Evolutionary conservation across 2,888 invertebrate genomes (phyloP).

Genomic region (Conistra vaccinii): DNA sequence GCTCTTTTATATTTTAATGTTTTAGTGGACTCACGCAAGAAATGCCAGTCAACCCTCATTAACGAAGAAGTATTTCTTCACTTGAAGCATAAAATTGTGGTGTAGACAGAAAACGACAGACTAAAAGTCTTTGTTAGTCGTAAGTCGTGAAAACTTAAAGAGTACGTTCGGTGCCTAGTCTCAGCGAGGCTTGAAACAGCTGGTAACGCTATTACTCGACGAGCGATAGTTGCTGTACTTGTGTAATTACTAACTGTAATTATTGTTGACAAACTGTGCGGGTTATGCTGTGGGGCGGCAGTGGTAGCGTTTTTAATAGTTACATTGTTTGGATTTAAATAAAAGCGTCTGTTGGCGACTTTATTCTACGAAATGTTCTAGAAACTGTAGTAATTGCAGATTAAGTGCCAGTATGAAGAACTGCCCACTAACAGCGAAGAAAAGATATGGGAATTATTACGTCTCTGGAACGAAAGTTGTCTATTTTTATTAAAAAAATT

Average conservation of each 20-base stretch:
- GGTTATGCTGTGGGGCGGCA: slow-evolving; percentile 49
- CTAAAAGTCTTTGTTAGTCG: background rate
- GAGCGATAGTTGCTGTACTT: slow-evolving; percentile 67
- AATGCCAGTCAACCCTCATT: slow-evolving; percentile 1
- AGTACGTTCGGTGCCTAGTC: background rate
- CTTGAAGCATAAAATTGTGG: background rate
- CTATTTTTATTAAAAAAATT: background rate
- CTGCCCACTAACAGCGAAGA: background rate
- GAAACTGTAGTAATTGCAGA: background rate
- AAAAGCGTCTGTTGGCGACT: background rate
- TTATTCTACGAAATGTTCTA: background rate
- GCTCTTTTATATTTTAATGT: background rate
- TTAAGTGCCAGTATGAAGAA: background rate
- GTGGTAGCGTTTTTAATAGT: slow-evolving; percentile 4
- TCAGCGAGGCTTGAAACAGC: slow-evolving; percentile 42
- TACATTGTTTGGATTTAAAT: background rate
- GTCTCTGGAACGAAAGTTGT: background rate
- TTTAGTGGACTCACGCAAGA: background rate
- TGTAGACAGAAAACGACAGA: background rate
- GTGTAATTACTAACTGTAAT: slow-evolving; percentile 72
- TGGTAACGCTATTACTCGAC: slow-evolving; percentile 64
- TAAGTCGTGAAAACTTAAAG: slow-evolving; percentile 17
- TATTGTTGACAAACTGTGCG: slow-evolving; percentile 75
- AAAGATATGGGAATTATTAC: background rate
- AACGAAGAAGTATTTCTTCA: background rate